phyloP scores from a whole-genome alignment of 2,797 vertebrate species.

The Botia almorhae region DNA sequence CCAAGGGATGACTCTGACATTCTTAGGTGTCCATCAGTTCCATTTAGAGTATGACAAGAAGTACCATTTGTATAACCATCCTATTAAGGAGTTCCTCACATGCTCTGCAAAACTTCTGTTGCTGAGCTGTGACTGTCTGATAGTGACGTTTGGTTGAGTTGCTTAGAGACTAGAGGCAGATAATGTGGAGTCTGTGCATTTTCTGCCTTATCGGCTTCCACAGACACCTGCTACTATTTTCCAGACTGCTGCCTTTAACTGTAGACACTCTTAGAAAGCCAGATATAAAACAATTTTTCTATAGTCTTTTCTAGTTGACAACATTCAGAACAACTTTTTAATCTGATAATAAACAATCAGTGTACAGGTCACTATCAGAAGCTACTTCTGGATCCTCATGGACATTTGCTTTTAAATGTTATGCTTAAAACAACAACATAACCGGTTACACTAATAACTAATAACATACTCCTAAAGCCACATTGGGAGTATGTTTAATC shows the following conservation, averaged over 20 bases:
- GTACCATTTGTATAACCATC: not conserved
- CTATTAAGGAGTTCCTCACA: not conserved
- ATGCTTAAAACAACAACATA: not conserved
- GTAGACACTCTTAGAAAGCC: conserved; percentile 16
- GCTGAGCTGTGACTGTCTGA: not conserved
- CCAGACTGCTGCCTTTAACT: conserved; percentile 38
- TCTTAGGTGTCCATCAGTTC: not conserved
- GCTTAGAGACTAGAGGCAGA: conserved; percentile 10
- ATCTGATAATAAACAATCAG: conserved; percentile 3
- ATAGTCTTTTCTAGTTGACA: conserved; percentile 14
- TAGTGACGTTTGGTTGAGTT: conserved; percentile 25
- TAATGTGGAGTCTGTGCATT: conserved; percentile 25
- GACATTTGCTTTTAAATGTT: not conserved
- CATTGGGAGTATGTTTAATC: not conserved
- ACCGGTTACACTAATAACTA: not conserved
- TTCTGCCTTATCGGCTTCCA: conserved; percentile 43
- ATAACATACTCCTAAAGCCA: not conserved
- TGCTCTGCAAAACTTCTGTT: conserved; percentile 4
- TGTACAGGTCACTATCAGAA: not conserved
- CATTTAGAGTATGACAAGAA: not conserved
- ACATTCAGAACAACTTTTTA: conserved; percentile 12
- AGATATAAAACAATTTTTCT: conserved; percentile 22
- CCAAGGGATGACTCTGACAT: conserved; percentile 19
- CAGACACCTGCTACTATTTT: conserved; percentile 50
- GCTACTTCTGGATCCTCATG: not conserved